Evolutionary conservation across 1,140 invertebrate species (phyloP).

Genomic region (Carposina sasakii): DNA sequence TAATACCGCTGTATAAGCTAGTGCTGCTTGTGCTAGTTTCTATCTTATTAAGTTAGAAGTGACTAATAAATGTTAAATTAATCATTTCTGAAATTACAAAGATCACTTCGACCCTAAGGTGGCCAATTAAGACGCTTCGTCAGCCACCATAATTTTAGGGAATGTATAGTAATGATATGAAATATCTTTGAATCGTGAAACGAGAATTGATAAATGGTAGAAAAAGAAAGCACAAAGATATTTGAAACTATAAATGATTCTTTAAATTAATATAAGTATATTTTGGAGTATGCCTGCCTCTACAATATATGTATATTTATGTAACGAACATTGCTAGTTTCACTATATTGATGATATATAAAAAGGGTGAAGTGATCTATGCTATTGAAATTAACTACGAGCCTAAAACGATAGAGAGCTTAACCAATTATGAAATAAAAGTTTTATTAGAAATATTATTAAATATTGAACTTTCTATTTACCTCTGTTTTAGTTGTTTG

Average conservation of each 20-base stretch:
- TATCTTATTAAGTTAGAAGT: conserved; percentile 41
- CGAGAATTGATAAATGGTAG: not conserved
- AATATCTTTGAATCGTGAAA: not conserved
- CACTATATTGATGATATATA: not conserved
- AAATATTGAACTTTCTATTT: conserved; percentile 59
- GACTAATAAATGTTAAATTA: conserved; percentile 39
- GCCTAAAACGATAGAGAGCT: conserved; percentile 69
- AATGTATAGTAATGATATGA: no score
- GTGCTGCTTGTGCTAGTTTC: conserved; percentile 35
- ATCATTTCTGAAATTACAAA: conserved; percentile 42
- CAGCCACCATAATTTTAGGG: no score
- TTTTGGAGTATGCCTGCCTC: not conserved
- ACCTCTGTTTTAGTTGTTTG: conserved; percentile 65
- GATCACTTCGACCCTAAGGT: conserved; percentile 42
- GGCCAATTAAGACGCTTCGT: no score
- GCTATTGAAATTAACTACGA: conserved; percentile 47
- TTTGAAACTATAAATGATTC: not conserved
- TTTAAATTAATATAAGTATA: not conserved
- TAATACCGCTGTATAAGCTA: conserved; percentile 33
- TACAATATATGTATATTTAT: conserved; percentile 14
- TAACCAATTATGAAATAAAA: conserved; percentile 60
- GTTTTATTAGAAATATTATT: conserved; percentile 65
- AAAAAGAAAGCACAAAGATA: conserved; percentile 6
- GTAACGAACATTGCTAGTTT: not conserved
- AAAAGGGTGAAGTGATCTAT: conserved; percentile 32